Evolutionary conservation across 2,113 vertebrate species (phyloP).

Genomic region (Heterochromis multidens): DNA sequence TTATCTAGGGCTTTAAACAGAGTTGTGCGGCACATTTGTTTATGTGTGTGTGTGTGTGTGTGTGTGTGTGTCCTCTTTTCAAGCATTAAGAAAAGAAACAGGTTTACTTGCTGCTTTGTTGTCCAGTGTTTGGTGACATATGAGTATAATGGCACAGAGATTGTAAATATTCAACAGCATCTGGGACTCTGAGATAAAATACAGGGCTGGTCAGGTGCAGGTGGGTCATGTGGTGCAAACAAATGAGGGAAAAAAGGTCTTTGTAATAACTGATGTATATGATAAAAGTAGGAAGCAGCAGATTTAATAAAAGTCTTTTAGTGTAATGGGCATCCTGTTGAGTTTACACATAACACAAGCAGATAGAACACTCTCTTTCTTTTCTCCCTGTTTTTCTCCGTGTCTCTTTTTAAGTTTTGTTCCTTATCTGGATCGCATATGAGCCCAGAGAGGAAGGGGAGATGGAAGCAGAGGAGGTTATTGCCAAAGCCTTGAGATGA

Average conservation of each 20-base stretch:
- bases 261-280: neutral
- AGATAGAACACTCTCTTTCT: neutral
- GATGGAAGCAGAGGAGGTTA: slow-evolving; percentile 63
- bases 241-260: slow-evolving; percentile 1
- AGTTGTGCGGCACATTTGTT: neutral
- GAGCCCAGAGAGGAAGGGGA: slow-evolving; percentile 51
- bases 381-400: neutral
- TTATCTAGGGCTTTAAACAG: neutral
- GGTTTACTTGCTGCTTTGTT: neutral
- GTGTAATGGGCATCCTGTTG: slow-evolving; percentile 27
- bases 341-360: slow-evolving; percentile 1
- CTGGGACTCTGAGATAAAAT: slow-evolving; percentile 53
- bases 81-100: neutral
- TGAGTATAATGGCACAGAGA: neutral
- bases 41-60: neutral
- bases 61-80: neutral
- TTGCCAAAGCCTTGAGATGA: slow-evolving; percentile 63
- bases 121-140: neutral
- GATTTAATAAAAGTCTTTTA: slow-evolving; percentile 28
- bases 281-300: slow-evolving; percentile 24
- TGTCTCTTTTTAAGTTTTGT: neutral
- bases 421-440: slow-evolving; percentile 51
- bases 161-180: slow-evolving; percentile 54
- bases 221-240: slow-evolving; percentile 31
- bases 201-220: slow-evolving; percentile 23